Evolutionary conservation across 1,140 invertebrate genomes (phyloP).

Genomic region (Eubasilissa regina): DNA sequence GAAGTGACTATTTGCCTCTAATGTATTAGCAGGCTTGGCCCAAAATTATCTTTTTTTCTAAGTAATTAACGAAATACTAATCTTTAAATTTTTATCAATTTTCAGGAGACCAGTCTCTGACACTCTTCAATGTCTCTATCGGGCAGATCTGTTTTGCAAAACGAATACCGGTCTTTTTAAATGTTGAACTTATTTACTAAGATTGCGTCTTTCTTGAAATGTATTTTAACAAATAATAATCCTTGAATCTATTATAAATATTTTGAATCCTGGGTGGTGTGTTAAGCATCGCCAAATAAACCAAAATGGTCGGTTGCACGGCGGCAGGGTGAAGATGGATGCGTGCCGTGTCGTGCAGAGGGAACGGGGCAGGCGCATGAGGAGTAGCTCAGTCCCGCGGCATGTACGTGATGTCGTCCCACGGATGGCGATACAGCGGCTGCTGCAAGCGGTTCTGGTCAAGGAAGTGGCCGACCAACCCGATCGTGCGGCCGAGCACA

Average conservation of each 20-base stretch:
- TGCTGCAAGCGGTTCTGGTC: conserved; percentile 99
- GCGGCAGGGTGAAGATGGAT: neutral
- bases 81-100: too few species aligned
- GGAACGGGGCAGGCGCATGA: neutral
- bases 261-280: neutral
- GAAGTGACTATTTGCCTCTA: too few species aligned
- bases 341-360: neutral
- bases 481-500: conserved; percentile 97
- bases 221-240: neutral
- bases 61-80: too few species aligned
- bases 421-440: conserved; percentile 98
- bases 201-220: neutral
- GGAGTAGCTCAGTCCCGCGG: conserved; percentile 67
- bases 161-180: too few species aligned
- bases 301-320: neutral
- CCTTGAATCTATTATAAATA: neutral
- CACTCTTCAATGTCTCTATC: too few species aligned
- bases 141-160: too few species aligned
- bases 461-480: conserved; percentile 99
- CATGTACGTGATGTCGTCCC: conserved; percentile 99
- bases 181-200: neutral
- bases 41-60: too few species aligned
- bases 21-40: too few species aligned
- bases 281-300: neutral
- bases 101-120: too few species aligned